Evolutionary conservation across 1,140 invertebrate genomes (phyloP).

Genomic region (Atta cephalotes): DNA sequence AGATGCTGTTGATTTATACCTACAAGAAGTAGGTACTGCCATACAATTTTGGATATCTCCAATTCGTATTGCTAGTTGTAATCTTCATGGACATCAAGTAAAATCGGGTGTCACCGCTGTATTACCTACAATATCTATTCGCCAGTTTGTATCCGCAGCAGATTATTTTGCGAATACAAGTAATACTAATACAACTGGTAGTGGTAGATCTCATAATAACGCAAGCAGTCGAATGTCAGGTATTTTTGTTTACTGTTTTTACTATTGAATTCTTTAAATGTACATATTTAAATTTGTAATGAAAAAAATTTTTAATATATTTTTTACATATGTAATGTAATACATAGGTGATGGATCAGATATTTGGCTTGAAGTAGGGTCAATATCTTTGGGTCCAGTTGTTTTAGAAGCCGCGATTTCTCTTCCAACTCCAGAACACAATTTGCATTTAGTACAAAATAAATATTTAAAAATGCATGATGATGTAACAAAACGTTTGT

Average conservation of each 20-base stretch:
- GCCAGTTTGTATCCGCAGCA: constrained; percentile 90
- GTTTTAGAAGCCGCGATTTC: constrained; percentile 97
- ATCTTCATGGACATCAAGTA: constrained; percentile 96
- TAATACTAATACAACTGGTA: constrained; percentile 88
- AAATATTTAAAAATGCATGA: constrained; percentile 95
- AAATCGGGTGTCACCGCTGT: constrained; percentile 96
- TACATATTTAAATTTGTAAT: too few relatives aligned
- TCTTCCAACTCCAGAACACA: constrained; percentile 90
- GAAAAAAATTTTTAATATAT: constrained; percentile 39
- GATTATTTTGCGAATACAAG: constrained; percentile 84
- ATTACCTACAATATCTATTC: constrained; percentile 91
- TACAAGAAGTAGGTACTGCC: constrained; percentile 95
- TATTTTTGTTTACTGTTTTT: constrained; percentile 48
- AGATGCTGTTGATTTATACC: constrained; percentile 96
- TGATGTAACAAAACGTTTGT: constrained; percentile 94
- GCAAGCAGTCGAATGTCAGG: constrained; percentile 82
- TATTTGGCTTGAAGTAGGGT: constrained; percentile 97
- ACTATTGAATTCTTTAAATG: background rate
- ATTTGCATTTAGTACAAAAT: constrained; percentile 92
- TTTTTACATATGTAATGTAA: constrained; percentile 20
- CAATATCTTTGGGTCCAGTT: constrained; percentile 95
- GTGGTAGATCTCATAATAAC: constrained; percentile 85
- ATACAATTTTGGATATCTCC: constrained; percentile 96
- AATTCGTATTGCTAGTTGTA: constrained; percentile 95
- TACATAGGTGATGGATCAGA: constrained; percentile 87